Evolutionary conservation across 2,113 vertebrate species (phyloP).

Genomic region (Trinectes maculatus): DNA sequence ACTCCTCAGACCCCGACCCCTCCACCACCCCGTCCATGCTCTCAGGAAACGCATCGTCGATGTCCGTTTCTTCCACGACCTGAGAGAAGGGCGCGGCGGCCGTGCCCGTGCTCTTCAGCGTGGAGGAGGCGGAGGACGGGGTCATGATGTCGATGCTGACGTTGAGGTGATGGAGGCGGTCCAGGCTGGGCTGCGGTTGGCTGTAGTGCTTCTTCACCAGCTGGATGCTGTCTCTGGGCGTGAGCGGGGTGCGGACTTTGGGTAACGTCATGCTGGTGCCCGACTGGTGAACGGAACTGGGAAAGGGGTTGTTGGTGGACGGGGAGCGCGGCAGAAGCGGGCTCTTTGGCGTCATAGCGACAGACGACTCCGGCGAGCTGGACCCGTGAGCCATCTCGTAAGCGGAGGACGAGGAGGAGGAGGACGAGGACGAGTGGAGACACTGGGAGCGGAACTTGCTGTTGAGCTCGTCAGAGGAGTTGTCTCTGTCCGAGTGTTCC

Average conservation of each 20-base stretch:
- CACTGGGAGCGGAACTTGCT: constrained; percentile 83
- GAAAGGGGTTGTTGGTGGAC: constrained; percentile 68
- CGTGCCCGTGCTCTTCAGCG: constrained; percentile 59
- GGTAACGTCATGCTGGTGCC: constrained; percentile 88
- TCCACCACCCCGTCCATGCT: constrained; percentile 84
- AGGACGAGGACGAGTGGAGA: constrained; percentile 84
- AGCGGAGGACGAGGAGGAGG: constrained; percentile 83
- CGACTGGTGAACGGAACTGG: constrained; percentile 60
- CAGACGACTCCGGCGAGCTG: constrained; percentile 56
- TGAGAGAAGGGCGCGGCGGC: constrained; percentile 57
- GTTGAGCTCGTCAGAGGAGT: constrained; percentile 83
- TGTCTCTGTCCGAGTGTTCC: constrained; percentile 61
- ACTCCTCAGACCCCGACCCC: constrained; percentile 57
- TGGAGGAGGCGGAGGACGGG: constrained; percentile 58
- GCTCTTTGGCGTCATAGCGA: constrained; percentile 67
- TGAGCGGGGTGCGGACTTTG: constrained; percentile 84
- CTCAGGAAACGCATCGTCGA: constrained; percentile 83
- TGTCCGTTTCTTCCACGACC: constrained; percentile 87
- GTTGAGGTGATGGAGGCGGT: constrained; percentile 74
- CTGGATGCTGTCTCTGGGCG: constrained; percentile 89
- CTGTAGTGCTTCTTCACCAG: constrained; percentile 90
- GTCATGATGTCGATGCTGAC: constrained; percentile 78
- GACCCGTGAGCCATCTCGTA: constrained; percentile 77
- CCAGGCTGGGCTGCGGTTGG: constrained; percentile 85
- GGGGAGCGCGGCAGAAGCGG: constrained; percentile 68